A percentile compares a stretch with the other conserved stretches of the same genome.
phyloP scores from a whole-genome alignment of 2,113 vertebrate species.

The Cricetomys ansorgei region DNA sequence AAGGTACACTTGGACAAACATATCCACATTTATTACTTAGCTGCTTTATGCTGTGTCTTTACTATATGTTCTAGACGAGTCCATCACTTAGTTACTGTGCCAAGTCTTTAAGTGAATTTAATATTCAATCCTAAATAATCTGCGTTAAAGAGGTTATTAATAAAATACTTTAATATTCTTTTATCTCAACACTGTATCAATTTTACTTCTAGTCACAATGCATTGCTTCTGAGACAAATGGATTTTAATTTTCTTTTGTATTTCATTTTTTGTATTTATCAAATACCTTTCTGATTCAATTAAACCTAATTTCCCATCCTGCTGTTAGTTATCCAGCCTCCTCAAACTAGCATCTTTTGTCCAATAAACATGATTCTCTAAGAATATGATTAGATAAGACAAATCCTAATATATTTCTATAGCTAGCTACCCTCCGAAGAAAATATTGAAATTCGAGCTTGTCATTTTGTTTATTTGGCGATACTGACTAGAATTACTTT shows the following conservation, averaged over 20 bases:
- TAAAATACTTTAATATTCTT: background rate
- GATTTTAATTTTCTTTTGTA: constrained; percentile 37
- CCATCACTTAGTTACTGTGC: constrained; percentile 1
- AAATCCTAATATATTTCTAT: constrained; percentile 37
- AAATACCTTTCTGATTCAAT: background rate
- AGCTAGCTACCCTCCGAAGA: background rate
- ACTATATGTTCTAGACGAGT: background rate
- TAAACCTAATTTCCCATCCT: constrained; percentile 5
- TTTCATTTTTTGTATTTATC: constrained; percentile 45
- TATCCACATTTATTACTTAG: background rate
- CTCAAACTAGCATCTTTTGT: background rate
- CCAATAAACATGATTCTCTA: constrained; percentile 43
- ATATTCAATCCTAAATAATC: constrained; percentile 7
- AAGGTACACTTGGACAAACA: background rate
- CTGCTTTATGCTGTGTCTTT: background rate
- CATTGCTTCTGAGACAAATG: background rate
- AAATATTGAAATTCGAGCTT: background rate
- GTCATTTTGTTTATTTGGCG: background rate
- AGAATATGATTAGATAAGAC: constrained; percentile 12
- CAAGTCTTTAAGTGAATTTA: constrained; percentile 15
- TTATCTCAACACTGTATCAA: background rate
- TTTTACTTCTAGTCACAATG: background rate
- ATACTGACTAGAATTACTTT: background rate
- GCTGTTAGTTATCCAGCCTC: constrained; percentile 8
- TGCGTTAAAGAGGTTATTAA: constrained; percentile 8